Percentiles rank a stretch among this genome's conserved stretches.
Conservation (phyloP, 1,140 invertebrate species). For the Penaeus japonicus region DNA sequence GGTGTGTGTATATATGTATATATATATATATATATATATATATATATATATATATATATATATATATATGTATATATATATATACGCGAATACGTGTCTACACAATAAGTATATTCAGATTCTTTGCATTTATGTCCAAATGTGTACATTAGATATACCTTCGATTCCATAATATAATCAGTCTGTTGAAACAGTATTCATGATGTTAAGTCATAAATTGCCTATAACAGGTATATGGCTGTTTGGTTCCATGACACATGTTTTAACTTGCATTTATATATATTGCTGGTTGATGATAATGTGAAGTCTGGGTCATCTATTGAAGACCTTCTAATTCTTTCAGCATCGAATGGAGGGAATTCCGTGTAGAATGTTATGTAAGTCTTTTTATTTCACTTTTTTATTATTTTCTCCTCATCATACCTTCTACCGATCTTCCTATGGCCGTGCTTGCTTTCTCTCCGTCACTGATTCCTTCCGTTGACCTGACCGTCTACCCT, state of each 20-base stretch:
- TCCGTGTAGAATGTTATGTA: constrained; percentile 36
- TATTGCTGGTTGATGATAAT: neutral
- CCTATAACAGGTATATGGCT: too few relatives aligned
- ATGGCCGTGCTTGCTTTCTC: neutral
- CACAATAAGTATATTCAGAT: neutral
- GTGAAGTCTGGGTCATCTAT: neutral
- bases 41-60: neutral
- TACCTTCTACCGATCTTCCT: constrained; percentile 21
- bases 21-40: neutral
- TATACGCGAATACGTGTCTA: neutral
- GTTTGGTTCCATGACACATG: neutral
- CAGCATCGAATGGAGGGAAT: constrained; percentile 9
- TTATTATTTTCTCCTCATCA: constrained; percentile 10
- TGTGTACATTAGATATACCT: neutral
- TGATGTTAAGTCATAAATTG: too few relatives aligned
- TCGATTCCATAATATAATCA: too few relatives aligned
- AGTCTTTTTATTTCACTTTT: constrained; percentile 31
- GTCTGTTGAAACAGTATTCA: too few relatives aligned
- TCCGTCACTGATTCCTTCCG: neutral
- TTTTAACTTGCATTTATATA: neutral
- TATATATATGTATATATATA: neutral
- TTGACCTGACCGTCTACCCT: neutral
- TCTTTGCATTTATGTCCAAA: neutral
- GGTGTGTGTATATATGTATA: neutral
- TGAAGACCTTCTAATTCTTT: constrained; percentile 30